These are phyloP conservation scores for Orycteropus afer DNA, from an alignment of 2,113 vertebrate species.

Conservation along the genomic window DNA sequence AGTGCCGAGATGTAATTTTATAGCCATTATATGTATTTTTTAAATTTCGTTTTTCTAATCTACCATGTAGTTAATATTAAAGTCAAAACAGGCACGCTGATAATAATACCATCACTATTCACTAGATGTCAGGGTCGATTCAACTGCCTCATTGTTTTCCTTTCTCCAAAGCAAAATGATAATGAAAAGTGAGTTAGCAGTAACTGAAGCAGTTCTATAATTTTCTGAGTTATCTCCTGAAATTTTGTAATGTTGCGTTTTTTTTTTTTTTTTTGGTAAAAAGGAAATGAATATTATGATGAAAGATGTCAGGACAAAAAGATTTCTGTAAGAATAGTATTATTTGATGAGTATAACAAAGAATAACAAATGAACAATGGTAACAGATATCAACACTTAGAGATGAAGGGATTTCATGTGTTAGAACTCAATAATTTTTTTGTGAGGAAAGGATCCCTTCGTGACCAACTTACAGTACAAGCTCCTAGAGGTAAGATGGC, in stretches of 20 bases:
- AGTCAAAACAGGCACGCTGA: conserved; percentile 19
- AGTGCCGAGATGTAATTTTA: conserved; percentile 49
- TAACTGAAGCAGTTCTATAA: not conserved
- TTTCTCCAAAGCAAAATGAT: not conserved
- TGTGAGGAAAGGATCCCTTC: conserved; percentile 19
- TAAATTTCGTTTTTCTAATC: conserved; percentile 44
- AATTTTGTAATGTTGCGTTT: conserved; percentile 37
- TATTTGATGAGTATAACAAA: conserved; percentile 2
- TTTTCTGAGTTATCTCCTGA: not conserved
- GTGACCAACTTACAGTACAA: not conserved
- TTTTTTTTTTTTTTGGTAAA: conserved; percentile 41
- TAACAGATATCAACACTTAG: not conserved
- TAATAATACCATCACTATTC: not conserved
- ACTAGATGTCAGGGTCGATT: not conserved
- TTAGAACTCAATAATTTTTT: conserved; percentile 35
- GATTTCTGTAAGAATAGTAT: conserved; percentile 1
- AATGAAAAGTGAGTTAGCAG: not conserved
- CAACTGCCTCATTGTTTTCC: not conserved
- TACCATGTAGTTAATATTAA: conserved; percentile 8
- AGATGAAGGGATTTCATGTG: conserved; percentile 1
- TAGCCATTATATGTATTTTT: conserved; percentile 48
- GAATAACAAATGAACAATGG: conserved; percentile 30
- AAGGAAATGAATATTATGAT: conserved; percentile 43
- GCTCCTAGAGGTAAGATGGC: not conserved
- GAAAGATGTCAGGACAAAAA: not conserved